phyloP scores from a whole-genome alignment of 2,888 invertebrate species.

The Drosophila villosipedis region DNA sequence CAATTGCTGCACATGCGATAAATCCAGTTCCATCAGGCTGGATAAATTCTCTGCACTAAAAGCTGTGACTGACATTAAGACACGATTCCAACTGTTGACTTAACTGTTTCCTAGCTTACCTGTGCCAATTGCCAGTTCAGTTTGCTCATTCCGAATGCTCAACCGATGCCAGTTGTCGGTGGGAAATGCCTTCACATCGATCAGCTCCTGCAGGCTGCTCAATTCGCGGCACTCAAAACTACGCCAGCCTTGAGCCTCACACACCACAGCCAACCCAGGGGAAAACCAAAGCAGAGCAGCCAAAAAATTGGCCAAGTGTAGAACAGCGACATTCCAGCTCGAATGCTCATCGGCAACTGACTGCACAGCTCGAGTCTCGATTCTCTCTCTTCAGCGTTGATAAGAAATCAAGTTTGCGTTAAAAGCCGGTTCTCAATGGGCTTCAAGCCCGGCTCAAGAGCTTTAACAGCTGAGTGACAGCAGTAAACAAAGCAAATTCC shows the following conservation, averaged over 20 bases:
- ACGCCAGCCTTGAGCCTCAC: slow-evolving; percentile 42
- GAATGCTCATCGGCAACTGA: slow-evolving; percentile 51
- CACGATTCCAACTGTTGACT: neutral
- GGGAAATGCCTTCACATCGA: slow-evolving; percentile 11
- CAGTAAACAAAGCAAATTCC: slow-evolving; percentile 20
- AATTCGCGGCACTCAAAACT: slow-evolving; percentile 62
- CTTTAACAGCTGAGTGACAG: slow-evolving; percentile 42
- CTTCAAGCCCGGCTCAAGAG: slow-evolving; percentile 18
- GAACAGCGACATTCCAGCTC: slow-evolving; percentile 55
- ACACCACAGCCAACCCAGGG: slow-evolving; percentile 17
- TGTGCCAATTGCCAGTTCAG: slow-evolving; percentile 42
- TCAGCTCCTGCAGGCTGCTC: slow-evolving; percentile 54
- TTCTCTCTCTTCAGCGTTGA: slow-evolving; percentile 12
- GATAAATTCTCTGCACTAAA: slow-evolving; percentile 24
- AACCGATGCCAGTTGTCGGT: slow-evolving; percentile 54
- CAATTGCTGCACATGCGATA: slow-evolving; percentile 73
- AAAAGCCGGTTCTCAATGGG: slow-evolving; percentile 51
- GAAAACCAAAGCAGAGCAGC: slow-evolving; percentile 27
- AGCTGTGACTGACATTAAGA: slow-evolving; percentile 28
- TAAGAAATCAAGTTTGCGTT: slow-evolving; percentile 57
- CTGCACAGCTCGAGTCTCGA: neutral
- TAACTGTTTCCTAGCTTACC: slow-evolving; percentile 14
- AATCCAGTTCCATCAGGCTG: slow-evolving; percentile 65
- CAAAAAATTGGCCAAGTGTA: slow-evolving; percentile 29
- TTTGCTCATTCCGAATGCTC: slow-evolving; percentile 57